Evolutionary conservation across 2,888 invertebrate genomes (phyloP).

Genomic region (Andrena bucephala): DNA sequence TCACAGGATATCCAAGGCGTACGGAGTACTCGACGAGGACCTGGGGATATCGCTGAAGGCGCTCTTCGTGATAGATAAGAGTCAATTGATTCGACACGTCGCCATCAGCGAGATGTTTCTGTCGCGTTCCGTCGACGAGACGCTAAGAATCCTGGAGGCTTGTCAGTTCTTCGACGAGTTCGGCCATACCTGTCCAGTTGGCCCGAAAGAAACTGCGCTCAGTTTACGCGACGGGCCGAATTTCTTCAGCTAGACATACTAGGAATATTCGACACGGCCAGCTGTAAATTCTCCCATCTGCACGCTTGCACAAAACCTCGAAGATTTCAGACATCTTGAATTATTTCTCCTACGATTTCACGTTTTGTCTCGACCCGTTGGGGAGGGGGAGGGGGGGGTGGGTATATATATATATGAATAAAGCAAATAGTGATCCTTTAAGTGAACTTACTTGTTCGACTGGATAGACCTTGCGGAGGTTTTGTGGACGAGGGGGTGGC

Average conservation of each 20-base stretch:
- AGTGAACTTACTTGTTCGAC: constrained; percentile 81
- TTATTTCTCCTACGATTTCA: neutral
- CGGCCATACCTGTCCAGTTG: constrained; percentile 88
- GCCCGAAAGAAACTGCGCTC: constrained; percentile 33
- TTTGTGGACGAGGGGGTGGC: constrained; percentile 77
- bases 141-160: constrained; percentile 95
- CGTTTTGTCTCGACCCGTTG: neutral
- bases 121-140: constrained; percentile 96
- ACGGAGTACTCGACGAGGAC: constrained; percentile 95
- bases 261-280: neutral
- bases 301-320: no score
- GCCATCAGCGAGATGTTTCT: constrained; percentile 98
- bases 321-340: no score
- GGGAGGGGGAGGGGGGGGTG: no score
- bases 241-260: constrained; percentile 42
- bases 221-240: neutral
- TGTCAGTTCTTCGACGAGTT: constrained; percentile 97
- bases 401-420: neutral
- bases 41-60: constrained; percentile 96
- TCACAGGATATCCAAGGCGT: constrained; percentile 92
- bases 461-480: constrained; percentile 74
- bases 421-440: constrained; percentile 20
- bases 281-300: neutral
- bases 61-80: constrained; percentile 95
- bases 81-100: constrained; percentile 94